Percentiles rank a stretch among this genome's conserved stretches.
Evolutionary conservation across 92 coral and sea anemone species (phyloP).

Genomic region (Paragorgia papillata): DNA sequence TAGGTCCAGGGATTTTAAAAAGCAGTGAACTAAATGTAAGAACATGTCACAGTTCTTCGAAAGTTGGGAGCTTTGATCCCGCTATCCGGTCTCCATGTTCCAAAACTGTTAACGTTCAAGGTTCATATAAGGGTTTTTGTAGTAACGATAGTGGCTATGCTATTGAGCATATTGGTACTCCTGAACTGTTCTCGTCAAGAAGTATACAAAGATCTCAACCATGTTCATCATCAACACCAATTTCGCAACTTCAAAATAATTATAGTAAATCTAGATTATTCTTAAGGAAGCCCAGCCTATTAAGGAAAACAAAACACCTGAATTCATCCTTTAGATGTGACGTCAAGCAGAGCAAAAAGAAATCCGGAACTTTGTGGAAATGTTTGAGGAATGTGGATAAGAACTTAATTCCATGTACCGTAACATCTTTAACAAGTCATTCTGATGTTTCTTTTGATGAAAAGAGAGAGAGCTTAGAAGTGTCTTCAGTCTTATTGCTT

Average conservation of each 20-base stretch:
- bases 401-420: not conserved
- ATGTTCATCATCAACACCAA: constrained; percentile 29
- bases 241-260: not conserved
- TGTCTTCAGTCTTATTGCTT: not conserved
- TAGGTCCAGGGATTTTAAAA: not conserved
- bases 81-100: no score
- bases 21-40: not conserved
- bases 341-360: not conserved
- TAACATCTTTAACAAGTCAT: not conserved
- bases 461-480: not conserved
- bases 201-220: not conserved
- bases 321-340: not conserved
- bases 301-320: not conserved
- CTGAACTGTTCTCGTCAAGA: not conserved
- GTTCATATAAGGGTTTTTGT: no score
- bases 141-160: no score
- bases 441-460: not conserved
- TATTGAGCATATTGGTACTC: not conserved
- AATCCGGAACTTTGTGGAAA: constrained; percentile 16
- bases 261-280: not conserved
- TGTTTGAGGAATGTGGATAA: not conserved
- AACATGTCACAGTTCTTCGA: not conserved
- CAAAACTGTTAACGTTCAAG: no score
- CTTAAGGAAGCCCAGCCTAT: no score
- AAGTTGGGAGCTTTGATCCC: no score